phyloP scores from a whole-genome alignment of 1,140 invertebrate genomes.

The Mylabris phalerata region DNA sequence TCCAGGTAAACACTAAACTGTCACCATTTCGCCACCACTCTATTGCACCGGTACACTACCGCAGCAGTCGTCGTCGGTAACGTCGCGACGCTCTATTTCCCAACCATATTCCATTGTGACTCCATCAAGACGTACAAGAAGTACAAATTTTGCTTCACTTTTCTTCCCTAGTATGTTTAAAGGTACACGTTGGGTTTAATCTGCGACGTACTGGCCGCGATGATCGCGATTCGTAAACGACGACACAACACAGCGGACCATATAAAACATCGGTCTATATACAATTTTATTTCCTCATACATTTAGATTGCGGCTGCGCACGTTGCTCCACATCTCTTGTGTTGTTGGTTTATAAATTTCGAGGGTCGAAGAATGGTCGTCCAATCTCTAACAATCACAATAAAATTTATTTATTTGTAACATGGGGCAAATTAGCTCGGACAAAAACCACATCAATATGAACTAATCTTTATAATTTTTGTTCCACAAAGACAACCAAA shows the following conservation, averaged over 20 bases:
- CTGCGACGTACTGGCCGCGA: constrained; percentile 7
- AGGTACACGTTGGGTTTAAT: constrained; percentile 1
- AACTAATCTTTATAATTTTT: too few species aligned
- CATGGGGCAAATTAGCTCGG: too few species aligned
- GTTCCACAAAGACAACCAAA: too few species aligned
- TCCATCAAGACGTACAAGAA: background rate
- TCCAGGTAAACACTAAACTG: background rate
- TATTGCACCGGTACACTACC: constrained; percentile 2
- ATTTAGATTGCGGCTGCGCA: constrained; percentile 3
- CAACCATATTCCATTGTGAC: too few species aligned
- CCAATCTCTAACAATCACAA: too few species aligned
- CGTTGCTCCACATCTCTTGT: background rate
- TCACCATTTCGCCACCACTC: constrained; percentile 4
- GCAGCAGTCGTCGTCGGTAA: background rate
- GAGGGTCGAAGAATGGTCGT: too few species aligned
- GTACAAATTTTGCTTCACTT: background rate
- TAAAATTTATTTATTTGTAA: too few species aligned
- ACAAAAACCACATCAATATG: too few species aligned
- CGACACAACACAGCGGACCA: constrained; percentile 9
- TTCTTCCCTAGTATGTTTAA: too few species aligned
- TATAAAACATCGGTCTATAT: constrained; percentile 4
- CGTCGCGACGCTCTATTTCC: background rate
- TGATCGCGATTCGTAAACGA: constrained; percentile 7
- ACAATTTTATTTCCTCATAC: constrained; percentile 2
- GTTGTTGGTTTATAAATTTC: too few species aligned